A percentile compares a stretch with the other conserved stretches of the same genome.
Conservation (phyloP, 2,888 invertebrate species). For the Branchellion lobata region DNA sequence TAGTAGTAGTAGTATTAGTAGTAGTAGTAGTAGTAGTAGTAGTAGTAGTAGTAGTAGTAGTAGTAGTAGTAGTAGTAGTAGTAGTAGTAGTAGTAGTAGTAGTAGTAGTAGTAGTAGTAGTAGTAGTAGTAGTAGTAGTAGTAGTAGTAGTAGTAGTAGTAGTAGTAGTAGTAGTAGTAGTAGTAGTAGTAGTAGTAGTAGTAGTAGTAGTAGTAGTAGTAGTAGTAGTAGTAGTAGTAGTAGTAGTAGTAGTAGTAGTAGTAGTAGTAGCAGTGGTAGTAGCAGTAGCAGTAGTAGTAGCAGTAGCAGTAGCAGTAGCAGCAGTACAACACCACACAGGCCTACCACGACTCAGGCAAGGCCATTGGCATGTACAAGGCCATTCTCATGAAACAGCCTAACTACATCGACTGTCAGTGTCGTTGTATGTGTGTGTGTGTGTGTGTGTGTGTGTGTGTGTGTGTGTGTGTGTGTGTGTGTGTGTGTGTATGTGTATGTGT, state of each 20-base stretch:
- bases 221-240: background rate
- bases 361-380: conserved; percentile 95
- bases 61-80: background rate
- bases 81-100: background rate
- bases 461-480: conserved; percentile 25
- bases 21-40: background rate
- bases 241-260: background rate
- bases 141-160: background rate
- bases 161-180: background rate
- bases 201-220: background rate
- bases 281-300: background rate
- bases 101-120: background rate
- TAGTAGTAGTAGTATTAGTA: background rate
- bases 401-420: conserved; percentile 84
- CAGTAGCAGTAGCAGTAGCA: conserved; percentile 1
- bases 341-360: conserved; percentile 81
- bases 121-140: background rate
- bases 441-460: conserved; percentile 19
- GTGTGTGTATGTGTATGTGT: too few species aligned
- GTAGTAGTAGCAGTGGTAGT: background rate
- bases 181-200: background rate
- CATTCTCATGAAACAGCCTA: conserved; percentile 93
- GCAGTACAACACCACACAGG: background rate
- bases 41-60: background rate
- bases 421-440: background rate